Conservation (phyloP, 2,888 invertebrate species). For the Melieria crassipennis region DNA sequence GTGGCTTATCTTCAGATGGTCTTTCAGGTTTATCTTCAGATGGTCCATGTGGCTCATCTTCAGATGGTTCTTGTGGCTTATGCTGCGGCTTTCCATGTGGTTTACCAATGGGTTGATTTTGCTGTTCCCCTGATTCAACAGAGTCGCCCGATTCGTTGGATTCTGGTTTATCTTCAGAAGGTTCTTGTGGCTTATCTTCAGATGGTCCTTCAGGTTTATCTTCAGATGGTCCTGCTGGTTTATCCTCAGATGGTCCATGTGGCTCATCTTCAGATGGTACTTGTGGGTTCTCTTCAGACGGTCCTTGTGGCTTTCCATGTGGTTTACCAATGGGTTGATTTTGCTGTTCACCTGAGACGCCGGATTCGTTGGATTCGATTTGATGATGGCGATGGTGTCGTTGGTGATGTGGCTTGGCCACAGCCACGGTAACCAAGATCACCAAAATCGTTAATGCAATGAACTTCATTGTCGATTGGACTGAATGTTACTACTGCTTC, state of each 20-base stretch:
- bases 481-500: neutral
- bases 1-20: too few relatives aligned
- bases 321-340: conserved; percentile 1
- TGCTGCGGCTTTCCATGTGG: neutral
- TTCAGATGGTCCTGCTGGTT: too few relatives aligned
- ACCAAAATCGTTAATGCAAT: neutral
- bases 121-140: too few relatives aligned
- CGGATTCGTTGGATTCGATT: neutral
- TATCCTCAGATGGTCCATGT: neutral
- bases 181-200: too few relatives aligned
- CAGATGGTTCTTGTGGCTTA: neutral
- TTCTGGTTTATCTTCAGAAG: too few relatives aligned
- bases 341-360: neutral
- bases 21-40: too few relatives aligned
- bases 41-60: neutral
- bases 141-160: too few relatives aligned
- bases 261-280: neutral
- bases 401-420: neutral
- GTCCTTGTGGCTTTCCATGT: neutral
- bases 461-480: neutral
- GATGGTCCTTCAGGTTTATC: too few relatives aligned
- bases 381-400: neutral
- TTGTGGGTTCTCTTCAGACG: neutral
- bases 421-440: neutral
- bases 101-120: too few relatives aligned